Percentiles rank a stretch among this genome's conserved stretches.
Conservation (phyloP, 2,888 invertebrate genomes). For the Macrophya annulata region DNA sequence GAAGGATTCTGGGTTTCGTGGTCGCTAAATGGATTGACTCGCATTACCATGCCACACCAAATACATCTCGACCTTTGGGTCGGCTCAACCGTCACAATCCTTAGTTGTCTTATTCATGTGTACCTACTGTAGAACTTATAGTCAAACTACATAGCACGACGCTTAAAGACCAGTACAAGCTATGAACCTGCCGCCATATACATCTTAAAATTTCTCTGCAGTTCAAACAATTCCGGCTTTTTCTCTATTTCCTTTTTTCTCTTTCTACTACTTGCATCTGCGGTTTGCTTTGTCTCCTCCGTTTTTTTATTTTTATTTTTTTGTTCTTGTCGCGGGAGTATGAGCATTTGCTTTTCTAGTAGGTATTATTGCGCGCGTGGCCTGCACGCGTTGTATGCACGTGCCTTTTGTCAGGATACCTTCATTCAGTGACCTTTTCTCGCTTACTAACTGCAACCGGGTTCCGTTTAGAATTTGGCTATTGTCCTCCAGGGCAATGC, state of each 20-base stretch:
- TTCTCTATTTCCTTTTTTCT: background rate
- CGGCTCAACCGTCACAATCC: slow-evolving; percentile 65
- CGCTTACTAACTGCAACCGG: background rate
- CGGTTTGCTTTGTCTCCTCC: slow-evolving; percentile 36
- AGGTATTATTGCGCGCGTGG: slow-evolving; percentile 27
- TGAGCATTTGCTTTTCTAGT: slow-evolving; percentile 31
- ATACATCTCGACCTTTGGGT: slow-evolving; percentile 69
- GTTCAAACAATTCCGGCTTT: slow-evolving; percentile 33
- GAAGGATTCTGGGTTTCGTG: slow-evolving; percentile 65
- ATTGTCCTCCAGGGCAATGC: background rate
- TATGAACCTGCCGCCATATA: background rate
- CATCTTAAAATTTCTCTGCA: background rate
- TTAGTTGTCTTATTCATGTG: background rate
- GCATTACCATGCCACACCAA: slow-evolving; percentile 75
- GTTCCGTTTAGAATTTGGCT: background rate
- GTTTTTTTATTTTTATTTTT: background rate
- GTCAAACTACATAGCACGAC: background rate
- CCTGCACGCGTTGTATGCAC: slow-evolving; percentile 38
- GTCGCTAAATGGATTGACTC: slow-evolving; percentile 75
- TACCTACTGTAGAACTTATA: background rate
- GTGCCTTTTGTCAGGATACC: slow-evolving; percentile 41
- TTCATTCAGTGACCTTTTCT: slow-evolving; percentile 40
- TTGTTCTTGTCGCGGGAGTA: background rate
- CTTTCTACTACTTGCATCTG: background rate
- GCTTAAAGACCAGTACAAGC: background rate